These are phyloP conservation scores for Rotaria macrura DNA, from an alignment of 2,888 invertebrate species.

Conservation along the genomic window DNA sequence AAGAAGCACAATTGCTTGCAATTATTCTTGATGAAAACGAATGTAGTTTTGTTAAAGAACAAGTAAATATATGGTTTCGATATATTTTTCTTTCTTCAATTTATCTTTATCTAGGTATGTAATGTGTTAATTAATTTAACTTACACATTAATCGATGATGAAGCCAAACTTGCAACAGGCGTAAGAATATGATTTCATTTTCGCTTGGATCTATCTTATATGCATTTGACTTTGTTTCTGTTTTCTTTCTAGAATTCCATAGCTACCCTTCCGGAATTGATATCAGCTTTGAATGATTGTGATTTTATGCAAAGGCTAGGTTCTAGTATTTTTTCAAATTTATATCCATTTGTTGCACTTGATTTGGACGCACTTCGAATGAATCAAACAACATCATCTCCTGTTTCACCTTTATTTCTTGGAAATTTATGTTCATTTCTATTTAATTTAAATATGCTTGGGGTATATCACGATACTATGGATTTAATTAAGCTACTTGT, in stretches of 20 bases:
- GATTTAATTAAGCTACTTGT: not conserved
- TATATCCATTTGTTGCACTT: not conserved
- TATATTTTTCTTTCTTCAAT: not conserved
- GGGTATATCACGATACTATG: not conserved
- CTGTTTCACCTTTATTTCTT: not conserved
- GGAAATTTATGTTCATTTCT: conserved; percentile 15
- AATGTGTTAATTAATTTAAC: not conserved
- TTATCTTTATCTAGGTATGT: not conserved
- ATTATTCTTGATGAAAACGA: not conserved
- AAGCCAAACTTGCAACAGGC: not conserved
- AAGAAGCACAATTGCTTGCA: not conserved
- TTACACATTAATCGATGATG: not conserved
- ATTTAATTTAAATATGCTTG: not conserved
- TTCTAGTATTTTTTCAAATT: not conserved
- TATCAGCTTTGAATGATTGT: not conserved
- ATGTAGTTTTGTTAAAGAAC: conserved; percentile 14
- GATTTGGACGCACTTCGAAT: not conserved
- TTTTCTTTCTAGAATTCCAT: not conserved
- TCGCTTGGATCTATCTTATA: too few species aligned
- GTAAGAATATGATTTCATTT: not conserved
- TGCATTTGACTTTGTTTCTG: not conserved
- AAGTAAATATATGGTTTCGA: not conserved
- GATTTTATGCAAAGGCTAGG: not conserved
- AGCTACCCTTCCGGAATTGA: not conserved
- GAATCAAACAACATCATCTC: not conserved